Evolutionary conservation across 92 coral and sea anemone species (phyloP).

Genomic region (Heteractis magnifica): DNA sequence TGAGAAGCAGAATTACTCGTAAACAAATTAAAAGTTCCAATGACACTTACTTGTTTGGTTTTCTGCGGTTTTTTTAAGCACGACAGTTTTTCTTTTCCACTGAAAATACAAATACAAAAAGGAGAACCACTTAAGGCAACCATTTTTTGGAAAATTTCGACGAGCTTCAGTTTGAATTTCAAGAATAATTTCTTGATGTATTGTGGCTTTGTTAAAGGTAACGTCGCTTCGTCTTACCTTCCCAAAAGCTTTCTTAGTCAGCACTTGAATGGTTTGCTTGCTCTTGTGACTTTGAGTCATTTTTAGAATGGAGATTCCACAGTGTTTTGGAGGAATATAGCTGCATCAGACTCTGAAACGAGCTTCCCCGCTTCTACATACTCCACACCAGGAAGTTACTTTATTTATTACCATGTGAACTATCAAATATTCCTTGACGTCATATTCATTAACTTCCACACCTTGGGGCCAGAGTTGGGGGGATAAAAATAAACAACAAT

Average conservation of each 20-base stretch:
- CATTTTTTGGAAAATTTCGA: neutral
- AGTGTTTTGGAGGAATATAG: neutral
- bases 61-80: neutral
- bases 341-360: neutral
- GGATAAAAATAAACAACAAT: neutral
- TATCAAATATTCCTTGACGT: neutral
- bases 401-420: neutral
- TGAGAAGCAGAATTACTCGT: neutral
- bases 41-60: neutral
- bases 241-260: neutral
- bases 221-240: neutral
- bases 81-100: neutral
- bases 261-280: conserved; percentile 3
- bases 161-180: neutral
- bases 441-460: conserved; percentile 4
- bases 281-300: conserved; percentile 1
- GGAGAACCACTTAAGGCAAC: neutral
- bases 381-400: neutral
- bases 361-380: neutral
- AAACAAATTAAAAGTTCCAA: neutral
- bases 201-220: neutral
- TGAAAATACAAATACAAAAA: neutral
- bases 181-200: neutral
- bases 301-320: neutral
- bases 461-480: neutral